Evolutionary conservation across 2,888 invertebrate species (phyloP), one percentile per base, ranked within the genome.

Genomic region (Orchesellides sinensis): DNA sequence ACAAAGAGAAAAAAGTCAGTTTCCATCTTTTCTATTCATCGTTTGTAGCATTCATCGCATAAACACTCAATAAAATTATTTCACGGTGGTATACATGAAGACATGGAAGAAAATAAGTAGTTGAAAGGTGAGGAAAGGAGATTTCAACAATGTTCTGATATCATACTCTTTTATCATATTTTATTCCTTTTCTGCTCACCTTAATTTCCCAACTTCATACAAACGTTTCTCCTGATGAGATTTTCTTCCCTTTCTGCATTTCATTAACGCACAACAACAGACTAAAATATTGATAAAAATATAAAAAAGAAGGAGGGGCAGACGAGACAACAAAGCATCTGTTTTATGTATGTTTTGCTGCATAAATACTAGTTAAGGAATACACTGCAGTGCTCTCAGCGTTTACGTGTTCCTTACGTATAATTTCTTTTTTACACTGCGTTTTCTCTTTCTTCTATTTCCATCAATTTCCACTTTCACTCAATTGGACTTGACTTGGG

Each of bases 401-500:
- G 21, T 49, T 8, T 49, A 8, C 49, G 47, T 47, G 17, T 49
- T n/a, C 19, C 10, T 5, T 40, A n/a, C 40, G 40, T 40, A 14
- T 49, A n/a, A 17, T 49, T n/a, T 47, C 47, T 49, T 17, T 25
- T 8, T 10, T 2, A 4, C 19, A 10, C 25, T 40, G 27, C 19
- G 10, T 61, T 61, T 32, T 63, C 23, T 40, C 19, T 40, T 21
- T 40, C 35, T 35, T 63, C 63, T 23, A 40, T 66, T 25, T 49
- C 66, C 27, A 66, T 66, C 66, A 47, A 66, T 66, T 66, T 66
- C 27, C 66, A 66, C 27, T 66, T 49, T 66, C 66, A 47, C 66
- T 29, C 66, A 49, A 66, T 45, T 66, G 45, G 27, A n/a, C 49
- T 47, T 8, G 66, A 63, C 63, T 59, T 3, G 10, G 32, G 10